phyloP scores from a whole-genome alignment of 2,113 vertebrate species.

The Callipepla squamata region DNA sequence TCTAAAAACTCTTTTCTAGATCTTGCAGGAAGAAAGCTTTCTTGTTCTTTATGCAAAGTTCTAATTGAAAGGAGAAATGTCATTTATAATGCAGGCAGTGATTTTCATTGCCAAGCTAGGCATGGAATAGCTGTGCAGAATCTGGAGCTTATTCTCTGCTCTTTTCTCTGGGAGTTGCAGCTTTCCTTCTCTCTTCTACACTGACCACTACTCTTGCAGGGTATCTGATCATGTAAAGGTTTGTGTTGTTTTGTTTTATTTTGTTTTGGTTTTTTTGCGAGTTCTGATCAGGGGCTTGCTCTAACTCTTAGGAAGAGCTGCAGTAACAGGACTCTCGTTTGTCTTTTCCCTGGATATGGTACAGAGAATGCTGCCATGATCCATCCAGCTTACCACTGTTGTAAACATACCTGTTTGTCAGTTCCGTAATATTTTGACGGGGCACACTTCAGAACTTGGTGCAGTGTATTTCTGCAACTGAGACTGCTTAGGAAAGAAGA shows the following conservation, averaged over 20 bases:
- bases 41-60: neutral
- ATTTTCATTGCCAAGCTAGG: neutral
- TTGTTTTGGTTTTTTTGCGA: neutral
- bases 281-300: neutral
- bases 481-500: neutral
- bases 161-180: neutral
- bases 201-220: neutral
- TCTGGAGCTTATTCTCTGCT: neutral
- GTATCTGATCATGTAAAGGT: neutral
- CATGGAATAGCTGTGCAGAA: neutral
- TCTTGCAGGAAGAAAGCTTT: neutral
- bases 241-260: neutral
- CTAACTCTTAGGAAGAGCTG: neutral
- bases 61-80: neutral
- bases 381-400: too few species aligned
- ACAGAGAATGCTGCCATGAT: neutral
- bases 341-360: neutral
- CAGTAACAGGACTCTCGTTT: neutral
- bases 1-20: neutral
- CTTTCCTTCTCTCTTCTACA: neutral
- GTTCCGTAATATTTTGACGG: neutral
- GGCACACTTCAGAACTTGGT: neutral
- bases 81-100: neutral
- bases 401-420: slow-evolving; percentile 1
- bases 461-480: neutral